phyloP scores from a whole-genome alignment of 2,113 vertebrate genomes.

The Proterorhinus semilunaris region DNA sequence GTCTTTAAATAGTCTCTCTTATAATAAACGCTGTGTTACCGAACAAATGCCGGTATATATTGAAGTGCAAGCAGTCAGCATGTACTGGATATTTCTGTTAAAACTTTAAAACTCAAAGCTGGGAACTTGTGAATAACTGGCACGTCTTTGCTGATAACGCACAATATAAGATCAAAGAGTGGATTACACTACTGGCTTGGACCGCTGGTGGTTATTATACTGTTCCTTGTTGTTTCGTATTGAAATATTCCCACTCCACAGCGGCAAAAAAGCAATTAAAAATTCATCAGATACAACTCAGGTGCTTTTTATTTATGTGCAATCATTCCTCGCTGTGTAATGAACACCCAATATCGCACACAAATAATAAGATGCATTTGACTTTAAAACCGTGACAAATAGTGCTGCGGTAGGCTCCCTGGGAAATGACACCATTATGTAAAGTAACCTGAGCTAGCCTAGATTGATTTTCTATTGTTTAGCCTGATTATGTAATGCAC shows the following conservation, averaged over 20 bases:
- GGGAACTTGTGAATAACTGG: slow-evolving; percentile 2
- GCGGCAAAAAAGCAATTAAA: slow-evolving; percentile 2
- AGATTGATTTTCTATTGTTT: slow-evolving; percentile 10
- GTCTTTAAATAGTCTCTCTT: too few species aligned
- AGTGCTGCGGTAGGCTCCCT: slow-evolving; percentile 1
- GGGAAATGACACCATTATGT: slow-evolving; percentile 12
- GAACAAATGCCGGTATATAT: too few species aligned
- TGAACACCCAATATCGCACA: not conserved
- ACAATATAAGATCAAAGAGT: not conserved
- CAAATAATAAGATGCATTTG: not conserved
- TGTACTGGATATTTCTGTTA: not conserved
- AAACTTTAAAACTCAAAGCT: slow-evolving; percentile 4
- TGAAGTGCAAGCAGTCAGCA: too few species aligned
- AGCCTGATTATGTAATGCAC: not conserved
- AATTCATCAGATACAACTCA: slow-evolving; percentile 10
- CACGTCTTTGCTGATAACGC: not conserved
- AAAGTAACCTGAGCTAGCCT: not conserved
- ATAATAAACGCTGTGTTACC: too few species aligned
- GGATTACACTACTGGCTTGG: not conserved
- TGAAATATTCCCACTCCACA: slow-evolving; percentile 4
- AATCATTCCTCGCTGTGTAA: not conserved
- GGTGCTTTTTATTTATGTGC: slow-evolving; percentile 3
- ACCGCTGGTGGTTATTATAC: not conserved
- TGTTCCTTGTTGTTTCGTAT: slow-evolving; percentile 3
- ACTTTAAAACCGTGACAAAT: not conserved